Conservation (phyloP, 2,797 vertebrate species). For the Corythornis leucogaster region DNA sequence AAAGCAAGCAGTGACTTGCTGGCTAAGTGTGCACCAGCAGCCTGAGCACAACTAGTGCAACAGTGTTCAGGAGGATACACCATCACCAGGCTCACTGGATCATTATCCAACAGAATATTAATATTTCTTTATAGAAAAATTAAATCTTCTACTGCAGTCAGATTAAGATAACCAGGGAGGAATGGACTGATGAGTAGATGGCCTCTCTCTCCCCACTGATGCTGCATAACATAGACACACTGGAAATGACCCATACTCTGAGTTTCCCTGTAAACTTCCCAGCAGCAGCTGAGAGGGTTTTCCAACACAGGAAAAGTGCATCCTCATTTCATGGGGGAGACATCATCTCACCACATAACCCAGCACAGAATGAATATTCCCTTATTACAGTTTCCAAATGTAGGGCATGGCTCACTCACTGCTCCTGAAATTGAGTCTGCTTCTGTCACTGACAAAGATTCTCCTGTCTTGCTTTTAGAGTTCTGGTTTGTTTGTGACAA, state of each 20-base stretch:
- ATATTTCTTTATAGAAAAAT: background rate
- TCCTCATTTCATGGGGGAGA: background rate
- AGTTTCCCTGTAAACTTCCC: background rate
- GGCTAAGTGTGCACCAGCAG: background rate
- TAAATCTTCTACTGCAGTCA: background rate
- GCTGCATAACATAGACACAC: background rate
- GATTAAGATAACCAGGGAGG: background rate
- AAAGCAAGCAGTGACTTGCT: background rate
- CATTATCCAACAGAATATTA: background rate
- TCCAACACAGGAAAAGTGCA: background rate
- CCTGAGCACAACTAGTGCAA: background rate
- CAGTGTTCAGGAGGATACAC: background rate
- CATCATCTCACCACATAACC: background rate
- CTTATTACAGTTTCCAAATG: background rate
- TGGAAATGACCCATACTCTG: background rate
- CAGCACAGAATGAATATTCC: background rate
- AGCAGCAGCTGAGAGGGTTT: background rate
- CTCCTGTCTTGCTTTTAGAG: background rate
- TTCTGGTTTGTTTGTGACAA: background rate
- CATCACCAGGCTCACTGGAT: background rate
- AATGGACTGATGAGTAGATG: background rate
- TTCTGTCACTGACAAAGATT: background rate
- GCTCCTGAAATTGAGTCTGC: background rate
- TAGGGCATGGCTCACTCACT: fast-evolving
- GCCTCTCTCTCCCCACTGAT: background rate